Evolutionary conservation across 2,888 invertebrate genomes (phyloP).

Genomic region (Drosophila macrospina): DNA sequence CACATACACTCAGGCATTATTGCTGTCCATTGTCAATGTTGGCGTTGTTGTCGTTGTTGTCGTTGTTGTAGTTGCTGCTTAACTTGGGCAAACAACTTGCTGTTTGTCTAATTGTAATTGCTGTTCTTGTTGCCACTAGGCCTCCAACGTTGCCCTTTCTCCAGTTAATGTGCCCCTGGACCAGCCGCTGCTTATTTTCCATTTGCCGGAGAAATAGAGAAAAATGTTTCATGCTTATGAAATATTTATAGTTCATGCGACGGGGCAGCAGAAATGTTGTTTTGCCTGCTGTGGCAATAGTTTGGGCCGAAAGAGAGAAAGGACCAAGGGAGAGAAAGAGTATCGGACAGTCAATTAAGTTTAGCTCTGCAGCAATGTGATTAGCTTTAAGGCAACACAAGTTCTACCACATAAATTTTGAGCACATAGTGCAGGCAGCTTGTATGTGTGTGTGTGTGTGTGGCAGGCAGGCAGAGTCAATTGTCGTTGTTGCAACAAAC

Average conservation of each 20-base stretch:
- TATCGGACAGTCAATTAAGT: constrained; percentile 72
- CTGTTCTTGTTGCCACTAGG: constrained; percentile 71
- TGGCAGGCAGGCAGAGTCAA: constrained; percentile 47
- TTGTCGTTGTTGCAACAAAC: constrained; percentile 56
- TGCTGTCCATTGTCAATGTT: constrained; percentile 33
- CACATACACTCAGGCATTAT: constrained; percentile 7
- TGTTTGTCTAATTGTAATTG: constrained; percentile 83
- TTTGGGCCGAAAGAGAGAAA: constrained; percentile 23
- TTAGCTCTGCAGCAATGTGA: constrained; percentile 59
- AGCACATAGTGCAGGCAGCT: constrained; percentile 4
- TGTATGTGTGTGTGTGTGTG: constrained; percentile 9
- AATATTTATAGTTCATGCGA: constrained; percentile 69
- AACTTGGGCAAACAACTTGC: constrained; percentile 81
- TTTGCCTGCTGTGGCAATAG: constrained; percentile 55
- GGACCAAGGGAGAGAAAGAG: background rate
- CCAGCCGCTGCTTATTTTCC: constrained; percentile 57
- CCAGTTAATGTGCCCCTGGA: background rate
- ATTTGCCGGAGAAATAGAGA: constrained; percentile 35
- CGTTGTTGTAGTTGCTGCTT: constrained; percentile 74
- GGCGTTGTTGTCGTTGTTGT: constrained; percentile 51
- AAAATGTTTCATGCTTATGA: constrained; percentile 60
- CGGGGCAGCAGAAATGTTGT: constrained; percentile 21
- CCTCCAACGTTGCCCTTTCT: background rate
- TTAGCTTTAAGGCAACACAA: constrained; percentile 62
- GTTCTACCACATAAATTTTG: constrained; percentile 59